Evolutionary conservation across 1,140 invertebrate genomes (phyloP), one percentile per base, ranked within the genome.

Genomic region (Scaptomyza hsui): DNA sequence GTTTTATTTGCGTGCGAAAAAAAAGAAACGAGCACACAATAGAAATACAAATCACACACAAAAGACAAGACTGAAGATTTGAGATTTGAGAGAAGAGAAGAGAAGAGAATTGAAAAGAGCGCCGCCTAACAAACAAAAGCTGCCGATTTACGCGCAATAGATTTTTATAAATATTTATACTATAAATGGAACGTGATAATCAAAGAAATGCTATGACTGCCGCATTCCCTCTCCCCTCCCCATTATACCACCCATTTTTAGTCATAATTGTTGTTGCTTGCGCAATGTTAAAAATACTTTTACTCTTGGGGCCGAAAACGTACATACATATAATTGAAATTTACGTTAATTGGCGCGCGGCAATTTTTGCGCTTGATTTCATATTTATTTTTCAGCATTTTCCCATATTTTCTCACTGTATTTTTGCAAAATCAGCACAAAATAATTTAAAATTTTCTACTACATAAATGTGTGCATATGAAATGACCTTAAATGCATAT

Each of bases 1-100:
- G 81, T 70, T 88, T 86, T 86, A 86, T 86, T 86, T 86, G 81
- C 81, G 82, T 86, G 81, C 81, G 81, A 86, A 86, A 88, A 63
- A 47, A 64, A 65, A 71, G 42, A 29, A 24, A 64, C n/a, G n/a
- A n/a, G n/a, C n/a, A n/a, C n/a, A 51, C 47, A 62, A 47, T 29
- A 60, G 26, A 59, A 26, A 19, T 19, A 57, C 29, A 57, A 57
- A 44, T n/a, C n/a, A n/a, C 0, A 29, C 61, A 67, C 29, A 45
- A 41, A 45, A 68, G 52, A 72, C 67, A 72, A 45, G 9, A 60
- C 55, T 5, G 24, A 56, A 56, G 29, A 65, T 53, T 63, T 47
- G 24, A 24, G 24, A 9, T 9, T 29, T 29, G 26, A 29, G n/a
- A n/a, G n/a, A n/a, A n/a, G n/a, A n/a, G n/a, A n/a, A n/a, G n/a